phyloP scores from a whole-genome alignment of 2,113 vertebrate genomes.

The Raja brachyura region DNA sequence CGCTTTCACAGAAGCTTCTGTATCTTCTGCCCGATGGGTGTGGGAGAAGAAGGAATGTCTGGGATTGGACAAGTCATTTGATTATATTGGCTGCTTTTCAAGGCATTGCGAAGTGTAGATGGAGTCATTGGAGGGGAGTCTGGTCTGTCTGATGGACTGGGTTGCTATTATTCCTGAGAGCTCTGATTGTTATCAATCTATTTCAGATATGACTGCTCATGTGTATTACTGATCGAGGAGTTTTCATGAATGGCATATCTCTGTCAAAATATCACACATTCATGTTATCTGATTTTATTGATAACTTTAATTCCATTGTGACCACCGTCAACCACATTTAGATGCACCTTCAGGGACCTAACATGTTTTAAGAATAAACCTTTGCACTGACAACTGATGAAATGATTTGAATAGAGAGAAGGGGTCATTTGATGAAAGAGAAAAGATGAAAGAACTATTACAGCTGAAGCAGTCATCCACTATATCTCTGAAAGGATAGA shows the following conservation, averaged over 20 bases:
- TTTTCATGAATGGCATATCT: not conserved
- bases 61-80: too few relatives aligned
- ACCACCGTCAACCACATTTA: not conserved
- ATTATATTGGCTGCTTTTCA: too few relatives aligned
- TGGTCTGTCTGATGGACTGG: too few relatives aligned
- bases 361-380: not conserved
- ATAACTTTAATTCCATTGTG: not conserved
- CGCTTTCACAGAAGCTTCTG: too few relatives aligned
- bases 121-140: too few relatives aligned
- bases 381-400: not conserved
- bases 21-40: too few relatives aligned
- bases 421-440: not conserved
- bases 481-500: not conserved
- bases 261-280: not conserved
- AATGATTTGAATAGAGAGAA: not conserved
- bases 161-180: not conserved
- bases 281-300: not conserved
- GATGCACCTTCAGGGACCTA: not conserved
- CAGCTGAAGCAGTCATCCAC: not conserved
- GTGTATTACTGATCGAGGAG: not conserved
- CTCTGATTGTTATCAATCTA: not conserved
- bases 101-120: too few relatives aligned
- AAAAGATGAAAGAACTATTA: not conserved
- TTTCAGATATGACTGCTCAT: not conserved
- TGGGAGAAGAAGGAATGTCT: too few relatives aligned